A percentile compares a stretch with the other conserved stretches of the same genome.
Conservation (phyloP, 2,888 invertebrate species). For the Volucella inanis region DNA sequence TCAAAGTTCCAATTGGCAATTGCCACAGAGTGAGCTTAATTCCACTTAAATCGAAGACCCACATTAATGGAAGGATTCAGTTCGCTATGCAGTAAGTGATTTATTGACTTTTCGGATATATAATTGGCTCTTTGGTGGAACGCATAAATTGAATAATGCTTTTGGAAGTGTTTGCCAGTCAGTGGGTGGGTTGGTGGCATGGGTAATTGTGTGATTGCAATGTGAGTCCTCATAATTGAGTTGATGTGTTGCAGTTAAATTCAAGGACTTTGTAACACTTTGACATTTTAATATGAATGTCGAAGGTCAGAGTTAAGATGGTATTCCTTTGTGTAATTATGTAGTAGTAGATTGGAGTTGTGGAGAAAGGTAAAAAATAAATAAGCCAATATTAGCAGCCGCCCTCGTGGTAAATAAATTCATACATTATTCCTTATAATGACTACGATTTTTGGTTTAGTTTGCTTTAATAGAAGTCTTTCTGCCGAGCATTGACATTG, state of each 20-base stretch:
- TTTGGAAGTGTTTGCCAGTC: not conserved
- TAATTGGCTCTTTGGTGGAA: constrained; percentile 45
- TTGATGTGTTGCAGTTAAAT: constrained; percentile 17
- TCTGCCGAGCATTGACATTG: no score
- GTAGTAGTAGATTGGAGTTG: no score
- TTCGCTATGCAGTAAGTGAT: constrained; percentile 44
- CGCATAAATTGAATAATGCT: constrained; percentile 6
- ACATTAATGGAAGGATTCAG: constrained; percentile 20
- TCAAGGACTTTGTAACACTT: constrained; percentile 22
- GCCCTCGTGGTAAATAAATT: no score
- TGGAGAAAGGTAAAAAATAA: no score
- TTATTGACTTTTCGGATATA: constrained; percentile 43
- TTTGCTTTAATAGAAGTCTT: no score
- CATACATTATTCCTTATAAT: no score
- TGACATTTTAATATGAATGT: not conserved
- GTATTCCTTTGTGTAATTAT: not conserved
- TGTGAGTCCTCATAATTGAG: constrained; percentile 40
- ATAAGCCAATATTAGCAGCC: no score
- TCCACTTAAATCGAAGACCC: constrained; percentile 10
- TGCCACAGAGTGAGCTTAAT: constrained; percentile 6
- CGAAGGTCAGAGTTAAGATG: constrained; percentile 23
- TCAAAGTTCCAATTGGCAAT: constrained; percentile 34
- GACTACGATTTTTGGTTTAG: no score
- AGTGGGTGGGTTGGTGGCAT: constrained; percentile 2
- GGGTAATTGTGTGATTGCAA: constrained; percentile 33